Base-by-base conservation (phyloP, 2,797 vertebrate species). In the Clarias platycephalus region DNA sequence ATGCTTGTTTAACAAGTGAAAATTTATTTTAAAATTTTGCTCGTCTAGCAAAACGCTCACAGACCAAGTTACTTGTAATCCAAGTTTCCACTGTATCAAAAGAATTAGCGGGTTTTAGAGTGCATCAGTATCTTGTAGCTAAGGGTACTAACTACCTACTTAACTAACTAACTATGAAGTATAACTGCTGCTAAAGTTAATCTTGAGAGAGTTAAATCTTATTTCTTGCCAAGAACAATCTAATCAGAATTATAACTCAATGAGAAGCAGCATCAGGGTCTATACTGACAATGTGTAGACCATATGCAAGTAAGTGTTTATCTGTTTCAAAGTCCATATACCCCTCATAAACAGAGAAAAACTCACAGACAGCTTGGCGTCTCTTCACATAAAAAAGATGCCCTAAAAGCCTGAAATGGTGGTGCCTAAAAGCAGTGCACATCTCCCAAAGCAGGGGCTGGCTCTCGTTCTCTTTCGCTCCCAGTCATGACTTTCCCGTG, bases 351-450 rank as follows among this genome's bases (percentile, higher is more conserved):
- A 68, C 83, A 49, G 62, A 83, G 85, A 64, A 78, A 22, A 66
- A 83, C 37, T 16, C 34, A 63, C 71, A 49, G 78, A 83, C 82
- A 49, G 84, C 18, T 83, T 89, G 71, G 84, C 76, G 75, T 81
- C 64, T 77, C 70, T 80, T 58, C 70, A 60, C 24, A 77, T 63
- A 18, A 26, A 58, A 53, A 40, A 87, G 83, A 68, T 88, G 83
- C 88, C 86, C 34, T 87, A 89, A 92, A 92, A 91, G 90, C 86
- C 87, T 86, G 67, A 92, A 93, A 92, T 91, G 82, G 83, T 40
- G 57, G 16, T 82, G 80, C 85, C 87, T 93, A 92, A 93, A 93
- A 92, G 93, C 92, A 81, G 68, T 53, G 49, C 85, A 76, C 93
- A 91, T 91, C 88, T 87, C 88, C 66, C 81, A 24, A 82, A 86